phyloP scores from a whole-genome alignment of 2,113 vertebrate genomes.

The Dicerorhinus sumatrensis region DNA sequence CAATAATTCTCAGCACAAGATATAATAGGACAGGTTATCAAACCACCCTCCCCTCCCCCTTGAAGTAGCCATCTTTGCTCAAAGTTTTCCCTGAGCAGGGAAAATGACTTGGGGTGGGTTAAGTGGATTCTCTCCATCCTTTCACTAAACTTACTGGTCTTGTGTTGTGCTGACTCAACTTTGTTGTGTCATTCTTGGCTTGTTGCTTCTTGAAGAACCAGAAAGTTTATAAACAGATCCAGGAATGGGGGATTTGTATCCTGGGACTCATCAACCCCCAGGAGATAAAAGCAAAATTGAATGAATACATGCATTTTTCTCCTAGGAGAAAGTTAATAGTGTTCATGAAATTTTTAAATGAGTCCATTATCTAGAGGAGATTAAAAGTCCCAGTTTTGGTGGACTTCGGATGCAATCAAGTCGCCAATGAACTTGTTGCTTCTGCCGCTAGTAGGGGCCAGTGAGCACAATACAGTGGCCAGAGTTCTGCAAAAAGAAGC shows the following conservation, averaged over 20 bases:
- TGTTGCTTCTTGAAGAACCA: neutral
- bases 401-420: neutral
- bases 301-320: neutral
- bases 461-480: neutral
- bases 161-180: neutral
- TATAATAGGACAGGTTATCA: neutral
- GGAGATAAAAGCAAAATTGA: slow-evolving; percentile 47
- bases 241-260: neutral
- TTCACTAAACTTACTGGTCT: neutral
- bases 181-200: neutral
- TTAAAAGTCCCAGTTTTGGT: neutral
- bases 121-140: neutral
- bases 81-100: neutral
- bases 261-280: neutral
- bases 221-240: neutral
- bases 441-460: neutral
- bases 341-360: slow-evolving; percentile 37
- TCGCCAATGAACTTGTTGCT: neutral
- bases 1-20: neutral
- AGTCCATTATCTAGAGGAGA: neutral
- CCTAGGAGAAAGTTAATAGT: neutral
- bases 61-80: neutral
- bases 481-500: neutral
- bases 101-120: neutral
- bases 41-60: neutral